Evolutionary conservation across 2,888 invertebrate genomes (phyloP).

Genomic region (Scotopteryx bipunctaria): DNA sequence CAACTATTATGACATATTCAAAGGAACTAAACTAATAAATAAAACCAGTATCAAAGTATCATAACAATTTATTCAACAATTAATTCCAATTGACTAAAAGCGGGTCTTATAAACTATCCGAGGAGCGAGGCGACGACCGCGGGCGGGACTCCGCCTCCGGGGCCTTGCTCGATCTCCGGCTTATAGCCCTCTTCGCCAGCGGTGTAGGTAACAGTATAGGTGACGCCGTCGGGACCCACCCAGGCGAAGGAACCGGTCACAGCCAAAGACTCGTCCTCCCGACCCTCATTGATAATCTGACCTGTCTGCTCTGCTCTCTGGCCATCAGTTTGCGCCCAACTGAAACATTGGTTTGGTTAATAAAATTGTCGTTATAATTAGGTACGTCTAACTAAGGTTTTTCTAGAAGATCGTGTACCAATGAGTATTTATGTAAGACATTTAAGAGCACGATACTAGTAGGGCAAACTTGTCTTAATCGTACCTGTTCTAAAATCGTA

Average conservation of each 20-base stretch:
- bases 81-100: slow-evolving; percentile 24
- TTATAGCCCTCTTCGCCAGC: slow-evolving; percentile 65
- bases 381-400: too few species aligned
- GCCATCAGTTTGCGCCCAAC: slow-evolving; percentile 29
- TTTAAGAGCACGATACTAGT: too few species aligned
- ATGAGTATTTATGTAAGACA: too few species aligned
- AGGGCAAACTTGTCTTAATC: too few species aligned
- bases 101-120: slow-evolving; percentile 45
- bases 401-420: too few species aligned
- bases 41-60: background rate
- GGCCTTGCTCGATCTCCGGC: slow-evolving; percentile 57
- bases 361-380: too few species aligned
- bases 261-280: slow-evolving; percentile 67
- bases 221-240: slow-evolving; percentile 66
- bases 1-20: background rate
- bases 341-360: slow-evolving; percentile 4
- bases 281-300: slow-evolving; percentile 65
- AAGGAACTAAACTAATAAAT: background rate
- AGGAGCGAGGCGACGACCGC: slow-evolving; percentile 62
- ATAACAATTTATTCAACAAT: slow-evolving; percentile 24
- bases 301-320: slow-evolving; percentile 59
- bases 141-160: slow-evolving; percentile 56
- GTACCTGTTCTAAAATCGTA: too few species aligned
- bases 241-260: slow-evolving; percentile 75
- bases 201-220: slow-evolving; percentile 77